phyloP scores from a whole-genome alignment of 2,888 invertebrate species.

The Toxonevra muliebris region DNA sequence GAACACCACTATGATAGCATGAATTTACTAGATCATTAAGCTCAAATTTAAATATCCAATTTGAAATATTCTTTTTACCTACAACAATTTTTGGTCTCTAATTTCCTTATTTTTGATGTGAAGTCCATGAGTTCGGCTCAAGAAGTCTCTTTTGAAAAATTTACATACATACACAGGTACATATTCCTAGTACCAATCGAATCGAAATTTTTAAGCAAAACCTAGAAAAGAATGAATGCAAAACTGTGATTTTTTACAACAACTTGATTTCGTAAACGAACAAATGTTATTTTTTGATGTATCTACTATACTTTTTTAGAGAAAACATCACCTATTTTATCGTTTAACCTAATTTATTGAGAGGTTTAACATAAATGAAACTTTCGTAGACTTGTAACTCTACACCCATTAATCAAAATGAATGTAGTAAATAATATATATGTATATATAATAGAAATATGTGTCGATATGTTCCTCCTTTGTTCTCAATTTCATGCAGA shows the following conservation, averaged over 20 bases:
- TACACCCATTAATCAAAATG: too few species aligned
- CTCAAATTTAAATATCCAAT: not conserved
- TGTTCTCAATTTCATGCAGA: too few species aligned
- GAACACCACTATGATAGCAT: conserved; percentile 54
- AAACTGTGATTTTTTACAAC: conserved; percentile 60
- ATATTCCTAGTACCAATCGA: too few species aligned
- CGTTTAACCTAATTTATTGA: conserved; percentile 12
- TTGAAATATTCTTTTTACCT: conserved; percentile 33
- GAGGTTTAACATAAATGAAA: not conserved
- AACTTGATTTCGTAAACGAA: conserved; percentile 41
- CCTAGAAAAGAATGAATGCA: conserved; percentile 46
- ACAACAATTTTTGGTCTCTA: conserved; percentile 16
- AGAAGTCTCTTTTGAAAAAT: too few species aligned
- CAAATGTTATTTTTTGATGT: conserved; percentile 28
- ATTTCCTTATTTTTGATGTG: too few species aligned
- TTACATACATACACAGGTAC: too few species aligned
- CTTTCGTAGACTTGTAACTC: too few species aligned
- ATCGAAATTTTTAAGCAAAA: too few species aligned
- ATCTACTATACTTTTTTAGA: conserved; percentile 10
- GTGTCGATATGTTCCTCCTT: too few species aligned
- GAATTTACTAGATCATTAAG: conserved; percentile 60
- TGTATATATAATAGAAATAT: too few species aligned
- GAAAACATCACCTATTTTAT: conserved; percentile 12
- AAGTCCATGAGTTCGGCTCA: too few species aligned
- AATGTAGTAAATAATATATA: too few species aligned